Evolutionary conservation across 1,140 invertebrate species (phyloP).

Genomic region (Vanessa atalanta): DNA sequence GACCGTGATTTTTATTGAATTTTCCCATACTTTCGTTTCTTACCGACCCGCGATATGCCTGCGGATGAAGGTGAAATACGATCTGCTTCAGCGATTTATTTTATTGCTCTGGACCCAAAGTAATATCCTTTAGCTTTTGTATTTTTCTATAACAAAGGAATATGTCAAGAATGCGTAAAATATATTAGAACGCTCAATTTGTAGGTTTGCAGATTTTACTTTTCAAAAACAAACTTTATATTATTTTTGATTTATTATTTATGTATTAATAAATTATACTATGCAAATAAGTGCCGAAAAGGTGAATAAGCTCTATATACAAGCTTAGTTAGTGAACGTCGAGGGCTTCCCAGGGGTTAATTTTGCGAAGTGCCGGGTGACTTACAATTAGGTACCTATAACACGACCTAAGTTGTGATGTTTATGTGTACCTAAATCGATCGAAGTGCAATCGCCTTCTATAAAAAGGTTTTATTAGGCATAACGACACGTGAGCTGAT

Average conservation of each 20-base stretch:
- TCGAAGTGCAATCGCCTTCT: slow-evolving; percentile 31
- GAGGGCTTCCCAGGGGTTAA: slow-evolving; percentile 55
- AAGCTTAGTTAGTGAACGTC: slow-evolving; percentile 33
- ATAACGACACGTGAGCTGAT: slow-evolving; percentile 3
- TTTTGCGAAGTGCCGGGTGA: slow-evolving; percentile 44
- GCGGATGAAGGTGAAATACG: slow-evolving; percentile 72
- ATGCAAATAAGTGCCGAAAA: slow-evolving; percentile 6
- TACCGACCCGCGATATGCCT: slow-evolving; percentile 55
- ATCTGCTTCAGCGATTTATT: slow-evolving; percentile 73
- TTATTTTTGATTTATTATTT: neutral
- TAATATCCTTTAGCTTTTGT: slow-evolving; percentile 57
- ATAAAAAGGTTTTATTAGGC: slow-evolving; percentile 33
- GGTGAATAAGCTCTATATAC: slow-evolving; percentile 33
- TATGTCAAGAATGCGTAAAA: neutral
- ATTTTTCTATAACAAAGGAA: slow-evolving; percentile 43
- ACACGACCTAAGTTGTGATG: slow-evolving; percentile 18
- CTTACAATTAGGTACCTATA: slow-evolving; percentile 34
- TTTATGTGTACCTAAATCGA: slow-evolving; percentile 37
- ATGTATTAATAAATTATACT: slow-evolving; percentile 1
- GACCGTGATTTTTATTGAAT: slow-evolving; percentile 80
- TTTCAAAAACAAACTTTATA: neutral
- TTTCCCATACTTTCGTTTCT: slow-evolving; percentile 51
- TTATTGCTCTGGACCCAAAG: slow-evolving; percentile 64
- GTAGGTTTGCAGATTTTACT: neutral
- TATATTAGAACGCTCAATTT: neutral